Conservation (phyloP, 2,797 vertebrate genomes). For the Spea hammondii region DNA sequence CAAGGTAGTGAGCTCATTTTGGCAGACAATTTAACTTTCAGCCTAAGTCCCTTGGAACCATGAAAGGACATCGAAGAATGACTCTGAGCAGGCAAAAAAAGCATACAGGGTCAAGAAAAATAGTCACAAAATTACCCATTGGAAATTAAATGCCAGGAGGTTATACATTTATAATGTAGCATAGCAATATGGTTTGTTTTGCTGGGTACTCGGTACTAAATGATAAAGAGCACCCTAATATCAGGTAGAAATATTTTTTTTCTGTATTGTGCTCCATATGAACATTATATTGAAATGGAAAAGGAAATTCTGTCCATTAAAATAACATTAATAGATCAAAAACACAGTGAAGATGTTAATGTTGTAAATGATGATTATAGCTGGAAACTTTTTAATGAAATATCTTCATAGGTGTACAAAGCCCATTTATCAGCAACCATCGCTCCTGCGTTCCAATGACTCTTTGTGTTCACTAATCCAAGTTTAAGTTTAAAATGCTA, state of each 20-base stretch:
- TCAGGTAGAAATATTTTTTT: neutral
- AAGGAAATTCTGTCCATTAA: no score
- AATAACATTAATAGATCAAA: no score
- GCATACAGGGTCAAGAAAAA: conserved; percentile 20
- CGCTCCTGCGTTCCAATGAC: no score
- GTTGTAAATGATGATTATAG: no score
- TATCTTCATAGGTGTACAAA: no score
- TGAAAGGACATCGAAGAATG: conserved; percentile 42
- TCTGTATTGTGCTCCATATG: no score
- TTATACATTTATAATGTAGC: conserved; percentile 8
- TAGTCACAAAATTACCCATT: conserved; percentile 5
- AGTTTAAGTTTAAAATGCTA: no score
- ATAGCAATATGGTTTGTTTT: neutral
- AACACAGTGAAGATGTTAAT: no score
- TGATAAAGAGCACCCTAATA: neutral
- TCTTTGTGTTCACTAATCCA: no score
- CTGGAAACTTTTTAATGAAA: no score
- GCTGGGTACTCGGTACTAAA: neutral
- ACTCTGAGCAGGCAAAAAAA: conserved; percentile 35
- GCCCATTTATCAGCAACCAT: no score
- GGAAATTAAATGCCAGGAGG: conserved; percentile 18
- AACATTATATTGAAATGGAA: no score
- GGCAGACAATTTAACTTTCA: conserved; percentile 52
- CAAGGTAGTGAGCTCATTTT: conserved; percentile 48
- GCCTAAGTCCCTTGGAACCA: conserved; percentile 44